Conservation (phyloP, 2,113 vertebrate genomes). For the Rhinolophus ferrumequinum region DNA sequence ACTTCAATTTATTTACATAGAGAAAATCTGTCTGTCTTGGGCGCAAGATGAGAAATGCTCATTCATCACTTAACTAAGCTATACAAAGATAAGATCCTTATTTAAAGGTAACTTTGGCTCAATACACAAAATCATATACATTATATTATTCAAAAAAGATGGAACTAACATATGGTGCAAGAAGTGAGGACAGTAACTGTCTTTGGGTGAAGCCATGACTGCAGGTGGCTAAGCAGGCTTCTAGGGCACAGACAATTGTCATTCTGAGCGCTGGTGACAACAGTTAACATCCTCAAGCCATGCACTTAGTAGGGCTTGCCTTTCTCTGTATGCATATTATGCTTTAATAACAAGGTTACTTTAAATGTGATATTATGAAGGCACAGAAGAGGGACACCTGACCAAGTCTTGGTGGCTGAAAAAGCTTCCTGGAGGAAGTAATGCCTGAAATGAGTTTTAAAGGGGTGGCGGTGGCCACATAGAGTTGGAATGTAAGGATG, state of each 20-base stretch:
- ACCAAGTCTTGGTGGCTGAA: neutral
- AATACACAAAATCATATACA: neutral
- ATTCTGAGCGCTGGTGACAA: rapidly evolving
- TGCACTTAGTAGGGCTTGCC: rapidly evolving
- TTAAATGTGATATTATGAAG: neutral
- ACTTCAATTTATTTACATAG: neutral
- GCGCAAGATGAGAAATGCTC: neutral
- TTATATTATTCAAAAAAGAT: neutral
- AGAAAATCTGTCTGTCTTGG: neutral
- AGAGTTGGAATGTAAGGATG: rapidly evolving
- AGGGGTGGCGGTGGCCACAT: neutral
- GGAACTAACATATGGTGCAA: neutral
- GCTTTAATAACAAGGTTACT: neutral
- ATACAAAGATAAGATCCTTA: neutral
- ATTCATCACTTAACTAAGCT: neutral
- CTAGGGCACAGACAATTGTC: neutral
- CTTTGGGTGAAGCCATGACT: neutral
- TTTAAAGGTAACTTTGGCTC: neutral
- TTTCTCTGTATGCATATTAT: neutral
- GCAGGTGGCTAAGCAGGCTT: neutral
- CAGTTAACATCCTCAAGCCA: neutral
- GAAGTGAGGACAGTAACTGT: neutral
- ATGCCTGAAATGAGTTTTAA: neutral
- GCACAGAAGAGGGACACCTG: neutral
- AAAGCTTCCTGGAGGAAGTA: neutral